Percentiles rank a stretch among this genome's conserved stretches.
These are phyloP conservation scores for Heliconius charithonia DNA, from an alignment of 2,888 invertebrate genomes.

Conservation along the genomic window DNA sequence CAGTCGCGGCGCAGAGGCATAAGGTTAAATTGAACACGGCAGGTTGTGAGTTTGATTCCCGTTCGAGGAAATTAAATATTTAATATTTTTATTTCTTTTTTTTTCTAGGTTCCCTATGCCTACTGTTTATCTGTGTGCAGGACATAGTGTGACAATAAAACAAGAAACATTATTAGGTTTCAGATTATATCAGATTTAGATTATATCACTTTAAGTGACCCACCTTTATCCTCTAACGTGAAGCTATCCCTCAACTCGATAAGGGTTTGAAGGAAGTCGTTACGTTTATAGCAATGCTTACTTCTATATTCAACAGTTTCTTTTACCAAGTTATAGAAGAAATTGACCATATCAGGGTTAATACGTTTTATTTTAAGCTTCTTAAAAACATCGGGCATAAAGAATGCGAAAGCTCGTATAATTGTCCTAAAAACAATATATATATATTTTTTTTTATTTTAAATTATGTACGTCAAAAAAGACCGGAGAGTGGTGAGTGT, in stretches of 20 bases:
- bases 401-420: conserved; percentile 71
- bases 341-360: conserved; percentile 66
- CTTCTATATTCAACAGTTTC: conserved; percentile 70
- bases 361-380: conserved; percentile 69
- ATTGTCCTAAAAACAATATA: conserved; percentile 62
- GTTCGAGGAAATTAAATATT: too few species aligned
- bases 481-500: background rate
- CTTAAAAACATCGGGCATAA: conserved; percentile 71
- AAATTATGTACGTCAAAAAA: background rate
- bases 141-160: background rate
- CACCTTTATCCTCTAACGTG: conserved; percentile 61
- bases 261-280: conserved; percentile 82
- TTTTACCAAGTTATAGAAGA: conserved; percentile 71
- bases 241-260: conserved; percentile 75
- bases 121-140: too few species aligned
- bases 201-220: conserved; percentile 23
- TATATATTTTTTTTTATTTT: background rate
- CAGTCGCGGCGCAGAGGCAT: too few species aligned
- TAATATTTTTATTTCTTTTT: too few species aligned
- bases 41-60: too few species aligned
- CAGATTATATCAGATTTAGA: too few species aligned
- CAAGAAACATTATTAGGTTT: too few species aligned
- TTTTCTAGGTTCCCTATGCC: too few species aligned
- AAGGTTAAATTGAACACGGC: too few species aligned
- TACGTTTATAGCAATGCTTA: conserved; percentile 65